Evolutionary conservation across 2,797 vertebrate species (phyloP).

Genomic region (Triplophysa yarkandensis): DNA sequence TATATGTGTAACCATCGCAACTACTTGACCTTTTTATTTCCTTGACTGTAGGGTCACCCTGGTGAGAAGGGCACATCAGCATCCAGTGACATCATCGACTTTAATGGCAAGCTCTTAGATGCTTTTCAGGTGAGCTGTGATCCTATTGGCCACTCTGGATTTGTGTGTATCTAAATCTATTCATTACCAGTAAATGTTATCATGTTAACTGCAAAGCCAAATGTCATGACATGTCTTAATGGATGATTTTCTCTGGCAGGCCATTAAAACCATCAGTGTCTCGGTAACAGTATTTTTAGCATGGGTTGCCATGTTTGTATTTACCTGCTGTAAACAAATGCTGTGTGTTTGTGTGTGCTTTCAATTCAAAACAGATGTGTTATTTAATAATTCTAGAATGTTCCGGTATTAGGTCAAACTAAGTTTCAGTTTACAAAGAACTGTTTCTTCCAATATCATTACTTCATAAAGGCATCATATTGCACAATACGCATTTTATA

Average conservation of each 20-base stretch:
- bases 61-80: conserved; percentile 73
- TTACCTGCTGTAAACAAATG: conserved; percentile 23
- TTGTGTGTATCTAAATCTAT: neutral
- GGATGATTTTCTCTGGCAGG: conserved; percentile 46
- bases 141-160: neutral
- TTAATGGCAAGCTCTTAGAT: conserved; percentile 76
- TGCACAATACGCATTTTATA: neutral
- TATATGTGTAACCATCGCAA: neutral
- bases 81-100: conserved; percentile 77
- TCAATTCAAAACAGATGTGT: neutral
- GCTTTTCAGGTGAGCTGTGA: conserved; percentile 74
- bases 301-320: conserved; percentile 31
- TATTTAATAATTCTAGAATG: neutral
- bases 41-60: conserved; percentile 48
- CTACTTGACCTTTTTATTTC: neutral
- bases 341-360: neutral
- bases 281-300: conserved; percentile 52
- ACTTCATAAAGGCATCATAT: neutral
- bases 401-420: neutral
- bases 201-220: too few species aligned
- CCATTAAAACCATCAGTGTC: conserved; percentile 59
- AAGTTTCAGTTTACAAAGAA: neutral
- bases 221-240: conserved; percentile 6
- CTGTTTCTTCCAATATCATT: too few species aligned
- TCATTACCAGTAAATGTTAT: too few species aligned